Percentiles rank a stretch among this genome's conserved stretches.
phyloP scores from a whole-genome alignment of 2,113 vertebrate genomes.

The Nycticorax nycticorax region DNA sequence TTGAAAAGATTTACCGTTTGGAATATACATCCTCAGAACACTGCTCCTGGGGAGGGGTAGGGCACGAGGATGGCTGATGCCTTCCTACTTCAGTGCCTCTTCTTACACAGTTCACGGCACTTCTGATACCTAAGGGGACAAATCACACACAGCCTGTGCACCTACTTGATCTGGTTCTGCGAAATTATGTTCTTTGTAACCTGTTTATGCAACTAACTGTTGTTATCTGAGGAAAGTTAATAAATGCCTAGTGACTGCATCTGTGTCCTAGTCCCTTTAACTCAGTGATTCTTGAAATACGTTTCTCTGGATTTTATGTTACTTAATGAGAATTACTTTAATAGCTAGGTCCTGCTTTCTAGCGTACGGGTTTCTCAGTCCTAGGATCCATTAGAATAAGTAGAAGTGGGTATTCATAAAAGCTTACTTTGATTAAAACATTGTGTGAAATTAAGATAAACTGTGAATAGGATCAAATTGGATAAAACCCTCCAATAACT shows the following conservation, averaged over 20 bases:
- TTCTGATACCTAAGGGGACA: background rate
- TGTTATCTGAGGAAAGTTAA: background rate
- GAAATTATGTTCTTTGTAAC: background rate
- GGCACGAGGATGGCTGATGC: background rate
- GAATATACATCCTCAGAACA: background rate
- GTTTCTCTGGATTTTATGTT: background rate
- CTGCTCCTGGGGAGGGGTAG: background rate
- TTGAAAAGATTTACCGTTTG: background rate
- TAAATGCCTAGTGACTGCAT: background rate
- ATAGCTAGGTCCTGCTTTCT: background rate
- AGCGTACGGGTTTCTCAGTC: background rate
- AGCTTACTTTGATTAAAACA: slow-evolving; percentile 41
- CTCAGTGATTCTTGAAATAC: background rate
- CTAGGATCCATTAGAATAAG: background rate
- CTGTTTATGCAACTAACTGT: background rate
- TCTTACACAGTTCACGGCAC: background rate
- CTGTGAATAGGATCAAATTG: background rate
- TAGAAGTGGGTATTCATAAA: background rate
- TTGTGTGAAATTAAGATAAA: background rate
- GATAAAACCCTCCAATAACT: background rate
- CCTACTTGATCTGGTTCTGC: background rate
- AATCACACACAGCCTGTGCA: background rate
- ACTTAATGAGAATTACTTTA: background rate
- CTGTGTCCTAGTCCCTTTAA: background rate
- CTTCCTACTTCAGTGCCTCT: background rate